Evolutionary conservation across 2,888 invertebrate genomes (phyloP).

Genomic region (Melangyna quadrimaculata): DNA sequence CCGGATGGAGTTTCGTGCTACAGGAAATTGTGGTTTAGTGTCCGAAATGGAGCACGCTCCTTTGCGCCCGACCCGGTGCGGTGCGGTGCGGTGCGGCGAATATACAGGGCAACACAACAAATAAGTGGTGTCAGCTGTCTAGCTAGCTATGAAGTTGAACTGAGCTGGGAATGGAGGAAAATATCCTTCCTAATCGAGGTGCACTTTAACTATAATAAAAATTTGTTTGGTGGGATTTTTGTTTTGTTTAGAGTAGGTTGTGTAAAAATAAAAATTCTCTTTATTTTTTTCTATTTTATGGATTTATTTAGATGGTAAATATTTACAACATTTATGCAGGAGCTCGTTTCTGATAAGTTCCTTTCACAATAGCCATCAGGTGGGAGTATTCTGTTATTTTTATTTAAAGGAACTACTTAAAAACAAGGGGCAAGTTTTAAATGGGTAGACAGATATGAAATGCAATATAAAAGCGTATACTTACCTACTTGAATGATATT

Average conservation of each 20-base stretch:
- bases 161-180: conserved; percentile 26
- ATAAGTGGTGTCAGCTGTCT: conserved; percentile 63
- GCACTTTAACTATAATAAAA: conserved; percentile 62
- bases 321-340: background rate
- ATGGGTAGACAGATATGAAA: too few relatives aligned
- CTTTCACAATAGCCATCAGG: background rate
- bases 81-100: too few relatives aligned
- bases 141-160: background rate
- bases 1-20: conserved; percentile 68
- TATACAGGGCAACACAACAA: conserved; percentile 29
- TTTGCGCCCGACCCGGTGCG: background rate
- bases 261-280: background rate
- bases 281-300: background rate
- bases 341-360: background rate
- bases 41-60: conserved; percentile 67
- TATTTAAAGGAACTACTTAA: background rate
- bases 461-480: too few relatives aligned
- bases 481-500: too few relatives aligned
- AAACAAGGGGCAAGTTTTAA: too few relatives aligned
- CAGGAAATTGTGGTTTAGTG: conserved; percentile 71
- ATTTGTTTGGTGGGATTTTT: background rate
- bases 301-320: conserved; percentile 1
- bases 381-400: background rate
- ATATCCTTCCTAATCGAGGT: conserved; percentile 37
- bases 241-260: background rate